These are phyloP conservation scores for Hafferia zeledoni DNA, from an alignment of 2,797 vertebrate genomes.

Conservation along the genomic window DNA sequence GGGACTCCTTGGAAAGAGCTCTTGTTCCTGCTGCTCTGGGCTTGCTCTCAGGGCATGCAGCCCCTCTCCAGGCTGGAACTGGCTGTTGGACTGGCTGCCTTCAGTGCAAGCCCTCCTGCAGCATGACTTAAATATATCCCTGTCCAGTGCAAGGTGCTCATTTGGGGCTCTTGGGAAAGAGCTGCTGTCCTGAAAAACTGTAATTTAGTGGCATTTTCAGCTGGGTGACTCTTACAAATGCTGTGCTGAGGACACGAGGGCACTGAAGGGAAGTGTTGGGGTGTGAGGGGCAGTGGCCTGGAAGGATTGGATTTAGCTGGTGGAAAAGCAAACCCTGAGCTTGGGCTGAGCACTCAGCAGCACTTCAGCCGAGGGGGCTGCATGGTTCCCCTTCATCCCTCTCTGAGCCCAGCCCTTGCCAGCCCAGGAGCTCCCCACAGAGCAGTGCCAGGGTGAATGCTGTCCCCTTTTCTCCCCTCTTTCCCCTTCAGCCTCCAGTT, in stretches of 20 bases:
- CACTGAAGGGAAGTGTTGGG: accelerated
- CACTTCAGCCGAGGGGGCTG: background rate
- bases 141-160: constrained; percentile 10
- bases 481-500: background rate
- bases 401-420: background rate
- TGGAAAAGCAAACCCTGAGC: background rate
- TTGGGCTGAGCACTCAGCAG: background rate
- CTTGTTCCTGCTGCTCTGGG: background rate
- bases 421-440: background rate
- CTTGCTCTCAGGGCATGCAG: background rate
- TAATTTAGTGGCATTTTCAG: constrained; percentile 21
- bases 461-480: background rate
- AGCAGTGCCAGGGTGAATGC: background rate
- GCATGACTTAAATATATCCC: background rate
- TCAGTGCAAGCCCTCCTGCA: background rate
- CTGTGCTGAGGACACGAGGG: background rate
- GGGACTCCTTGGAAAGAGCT: background rate
- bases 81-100: background rate
- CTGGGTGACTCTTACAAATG: background rate
- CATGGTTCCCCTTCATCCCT: accelerated
- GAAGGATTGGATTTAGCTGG: background rate
- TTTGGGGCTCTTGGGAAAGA: background rate
- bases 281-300: background rate
- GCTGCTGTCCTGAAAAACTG: background rate
- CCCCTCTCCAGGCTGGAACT: background rate